Conservation (phyloP, 2,888 invertebrate species). For the Lasioglossum morio region DNA sequence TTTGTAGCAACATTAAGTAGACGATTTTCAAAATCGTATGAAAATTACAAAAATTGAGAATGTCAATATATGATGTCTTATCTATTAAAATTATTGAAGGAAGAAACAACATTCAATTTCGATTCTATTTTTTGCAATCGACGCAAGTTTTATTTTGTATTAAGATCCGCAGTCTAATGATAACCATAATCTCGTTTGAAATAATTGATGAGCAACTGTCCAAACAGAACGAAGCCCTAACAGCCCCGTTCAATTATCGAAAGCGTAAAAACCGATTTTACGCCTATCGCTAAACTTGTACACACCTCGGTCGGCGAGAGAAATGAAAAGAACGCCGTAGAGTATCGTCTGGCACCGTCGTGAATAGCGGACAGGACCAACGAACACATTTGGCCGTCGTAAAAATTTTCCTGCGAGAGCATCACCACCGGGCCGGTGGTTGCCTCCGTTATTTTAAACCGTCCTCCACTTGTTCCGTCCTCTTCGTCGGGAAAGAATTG, state of each 20-base stretch:
- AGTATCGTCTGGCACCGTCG: constrained; percentile 37
- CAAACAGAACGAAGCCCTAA: neutral
- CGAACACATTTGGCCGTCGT: constrained; percentile 54
- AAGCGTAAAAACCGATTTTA: neutral
- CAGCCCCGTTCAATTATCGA: neutral
- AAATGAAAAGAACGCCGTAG: neutral
- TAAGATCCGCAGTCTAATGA: no score
- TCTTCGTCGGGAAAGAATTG: constrained; percentile 51
- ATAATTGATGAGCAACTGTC: no score
- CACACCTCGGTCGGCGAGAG: neutral
- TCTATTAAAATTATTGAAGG: no score
- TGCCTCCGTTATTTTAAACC: constrained; percentile 68
- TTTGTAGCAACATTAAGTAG: no score
- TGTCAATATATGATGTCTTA: no score
- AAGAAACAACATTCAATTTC: no score
- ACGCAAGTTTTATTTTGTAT: no score
- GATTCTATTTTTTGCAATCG: no score
- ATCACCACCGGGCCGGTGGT: constrained; percentile 46
- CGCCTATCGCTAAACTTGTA: neutral
- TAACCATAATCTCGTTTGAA: no score
- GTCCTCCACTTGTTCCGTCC: constrained; percentile 64
- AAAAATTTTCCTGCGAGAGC: constrained; percentile 58
- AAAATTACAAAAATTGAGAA: no score
- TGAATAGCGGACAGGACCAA: constrained; percentile 19
- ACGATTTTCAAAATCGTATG: no score